Conservation (phyloP, 1,140 invertebrate genomes). For the Nomia melanderi region DNA sequence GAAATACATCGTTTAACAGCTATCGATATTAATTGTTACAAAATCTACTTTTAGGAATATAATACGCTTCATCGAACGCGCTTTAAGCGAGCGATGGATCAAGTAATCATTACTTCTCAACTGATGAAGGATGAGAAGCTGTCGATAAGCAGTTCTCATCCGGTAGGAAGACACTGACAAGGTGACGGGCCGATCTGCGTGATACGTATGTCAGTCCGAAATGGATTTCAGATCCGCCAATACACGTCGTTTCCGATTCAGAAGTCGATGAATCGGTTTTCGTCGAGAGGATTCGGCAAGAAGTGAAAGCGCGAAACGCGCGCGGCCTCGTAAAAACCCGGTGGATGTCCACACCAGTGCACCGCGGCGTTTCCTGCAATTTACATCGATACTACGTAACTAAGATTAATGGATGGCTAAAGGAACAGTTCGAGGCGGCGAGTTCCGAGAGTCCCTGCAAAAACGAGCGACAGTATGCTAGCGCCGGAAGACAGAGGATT, state of each 20-base stretch:
- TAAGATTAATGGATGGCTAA: constrained; percentile 58
- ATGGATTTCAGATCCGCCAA: neutral
- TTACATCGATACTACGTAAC: constrained; percentile 57
- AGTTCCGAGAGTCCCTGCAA: constrained; percentile 11
- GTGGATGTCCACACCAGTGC: constrained; percentile 20
- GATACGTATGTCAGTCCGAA: too few relatives aligned
- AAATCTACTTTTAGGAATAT: too few relatives aligned
- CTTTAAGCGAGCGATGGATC: too few relatives aligned
- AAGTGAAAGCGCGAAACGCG: neutral
- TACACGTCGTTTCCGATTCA: constrained; percentile 28
- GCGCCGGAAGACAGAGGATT: constrained; percentile 20
- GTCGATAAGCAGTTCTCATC: too few relatives aligned
- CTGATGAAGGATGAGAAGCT: too few relatives aligned
- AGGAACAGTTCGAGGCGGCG: constrained; percentile 1
- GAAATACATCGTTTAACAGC: too few relatives aligned
- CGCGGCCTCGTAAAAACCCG: constrained; percentile 37
- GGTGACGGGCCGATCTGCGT: too few relatives aligned
- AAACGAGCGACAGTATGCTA: constrained; percentile 20
- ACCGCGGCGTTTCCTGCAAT: constrained; percentile 52
- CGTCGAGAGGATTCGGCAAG: constrained; percentile 8
- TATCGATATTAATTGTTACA: too few relatives aligned
- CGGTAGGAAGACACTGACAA: too few relatives aligned
- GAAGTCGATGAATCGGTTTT: neutral
- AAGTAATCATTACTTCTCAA: too few relatives aligned
- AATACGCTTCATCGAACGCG: too few relatives aligned